Evolutionary conservation across 2,888 invertebrate species (phyloP), one percentile per base, ranked within the genome.

Genomic region (Conchocele bisecta): DNA sequence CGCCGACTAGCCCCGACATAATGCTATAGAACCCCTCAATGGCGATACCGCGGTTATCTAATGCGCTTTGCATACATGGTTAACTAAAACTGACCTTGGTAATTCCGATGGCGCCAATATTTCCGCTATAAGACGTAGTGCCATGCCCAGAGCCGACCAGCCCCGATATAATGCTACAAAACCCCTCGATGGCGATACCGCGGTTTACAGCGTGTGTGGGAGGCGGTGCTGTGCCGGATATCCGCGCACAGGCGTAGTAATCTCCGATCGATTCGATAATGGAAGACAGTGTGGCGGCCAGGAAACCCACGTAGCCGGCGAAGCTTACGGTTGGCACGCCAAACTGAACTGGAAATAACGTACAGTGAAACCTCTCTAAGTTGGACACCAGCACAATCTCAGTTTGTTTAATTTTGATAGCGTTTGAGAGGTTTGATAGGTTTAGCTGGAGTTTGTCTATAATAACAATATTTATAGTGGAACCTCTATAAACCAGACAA

Each of bases 131-230:
- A 2, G 96, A 96, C 82, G 96, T 97, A 56, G 96, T 96, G 0
- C 96, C 96, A 85, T 96, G 96, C 0, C 96, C 96, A 29, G 95
- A 94, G n/a, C 97, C 97, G 94, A 95, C 95, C 6, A 96, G 92
- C 0, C 96, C 97, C 0, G 96, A 95, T 42, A 97, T 91, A 58
- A 96, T 92, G 0, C 96, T 95, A 17, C 96, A 95, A 0, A 96
- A 89, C 0, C 96, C 96, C 91, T 97, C 97, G 0, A 95, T 94
- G 42, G 94, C 83, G 15, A 90, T 88, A 2, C 89, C 90, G 35
- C 97, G 93, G 91, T 97, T 97, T 82, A 97, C 95, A 0, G 96
- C 96, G 89, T 96, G 96, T 5, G 95, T 91, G 0, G 97, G 97
- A 0, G 97, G 97, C 0, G 96, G 94, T 0, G 95, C 94, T 0